A percentile compares a stretch with the other conserved stretches of the same genome.
phyloP scores from a whole-genome alignment of 2,888 invertebrate genomes.

The Perdita meconis region DNA sequence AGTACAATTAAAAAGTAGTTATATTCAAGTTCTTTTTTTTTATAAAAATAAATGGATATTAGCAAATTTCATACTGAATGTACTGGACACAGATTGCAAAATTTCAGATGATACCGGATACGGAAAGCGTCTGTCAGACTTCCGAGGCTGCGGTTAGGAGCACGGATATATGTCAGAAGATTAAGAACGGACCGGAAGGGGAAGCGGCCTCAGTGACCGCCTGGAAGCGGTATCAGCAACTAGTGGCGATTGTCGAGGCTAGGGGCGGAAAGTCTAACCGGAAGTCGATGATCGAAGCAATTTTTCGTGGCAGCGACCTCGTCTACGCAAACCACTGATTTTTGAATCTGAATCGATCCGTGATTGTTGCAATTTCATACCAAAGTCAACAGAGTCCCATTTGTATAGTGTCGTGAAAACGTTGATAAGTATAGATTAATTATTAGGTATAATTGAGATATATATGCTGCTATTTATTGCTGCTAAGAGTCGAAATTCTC shows the following conservation, averaged over 20 bases:
- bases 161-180: conserved; percentile 65
- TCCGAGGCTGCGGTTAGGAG: conserved; percentile 70
- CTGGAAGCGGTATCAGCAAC: conserved; percentile 80
- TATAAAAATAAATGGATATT: too few species aligned
- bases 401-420: conserved; percentile 36
- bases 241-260: conserved; percentile 77
- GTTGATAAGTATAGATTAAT: not conserved
- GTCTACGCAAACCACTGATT: conserved; percentile 76
- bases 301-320: conserved; percentile 81
- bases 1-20: too few species aligned
- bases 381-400: conserved; percentile 57
- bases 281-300: conserved; percentile 79
- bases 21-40: too few species aligned
- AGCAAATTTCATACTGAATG: too few species aligned
- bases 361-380: conserved; percentile 53
- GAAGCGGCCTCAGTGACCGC: conserved; percentile 79
- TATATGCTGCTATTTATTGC: not conserved
- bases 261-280: conserved; percentile 77
- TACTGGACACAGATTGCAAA: not conserved
- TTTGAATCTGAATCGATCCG: not conserved
- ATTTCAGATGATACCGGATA: conserved; percentile 80
- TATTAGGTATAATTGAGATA: not conserved
- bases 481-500: not conserved
- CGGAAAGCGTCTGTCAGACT: conserved; percentile 70
- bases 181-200: conserved; percentile 70